phyloP scores from a whole-genome alignment of 53 echinoderm and acorn worm species.

The Apostichopus leukothele region DNA sequence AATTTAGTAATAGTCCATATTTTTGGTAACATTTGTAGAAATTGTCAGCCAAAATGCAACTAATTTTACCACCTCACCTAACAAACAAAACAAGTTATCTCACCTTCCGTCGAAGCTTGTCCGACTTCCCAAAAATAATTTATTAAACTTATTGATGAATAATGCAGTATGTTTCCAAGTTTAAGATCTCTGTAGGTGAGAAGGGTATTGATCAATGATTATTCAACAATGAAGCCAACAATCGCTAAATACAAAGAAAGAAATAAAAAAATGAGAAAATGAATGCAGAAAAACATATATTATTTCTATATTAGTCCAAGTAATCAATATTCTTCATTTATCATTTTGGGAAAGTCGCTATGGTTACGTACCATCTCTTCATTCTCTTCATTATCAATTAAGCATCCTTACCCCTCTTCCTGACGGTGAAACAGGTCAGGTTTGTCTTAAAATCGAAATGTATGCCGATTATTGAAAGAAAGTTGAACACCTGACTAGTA shows the following conservation, averaged over 20 bases:
- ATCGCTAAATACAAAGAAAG: not conserved
- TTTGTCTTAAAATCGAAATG: not conserved
- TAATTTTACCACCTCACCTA: too few relatives aligned
- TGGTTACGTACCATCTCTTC: not conserved
- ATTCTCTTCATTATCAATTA: not conserved
- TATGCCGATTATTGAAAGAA: too few relatives aligned
- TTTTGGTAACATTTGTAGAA: too few relatives aligned
- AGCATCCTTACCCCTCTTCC: not conserved
- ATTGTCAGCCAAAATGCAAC: too few relatives aligned
- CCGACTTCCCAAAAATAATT: too few relatives aligned
- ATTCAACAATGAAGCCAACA: not conserved
- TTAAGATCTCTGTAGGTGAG: not conserved
- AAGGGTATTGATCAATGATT: not conserved
- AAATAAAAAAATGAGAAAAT: not conserved
- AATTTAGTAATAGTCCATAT: too few relatives aligned
- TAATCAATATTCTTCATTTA: not conserved
- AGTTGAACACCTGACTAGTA: not conserved
- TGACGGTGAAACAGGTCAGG: constrained; percentile 6
- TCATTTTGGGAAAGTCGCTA: not conserved
- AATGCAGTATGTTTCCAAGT: too few relatives aligned
- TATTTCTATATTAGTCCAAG: not conserved
- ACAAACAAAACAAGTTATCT: too few relatives aligned
- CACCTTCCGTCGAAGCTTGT: too few relatives aligned
- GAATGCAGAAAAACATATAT: not conserved
- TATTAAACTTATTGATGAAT: too few relatives aligned